Base-by-base conservation (phyloP, 1,140 invertebrate species). In the Drosophila ohnishii region DNA sequence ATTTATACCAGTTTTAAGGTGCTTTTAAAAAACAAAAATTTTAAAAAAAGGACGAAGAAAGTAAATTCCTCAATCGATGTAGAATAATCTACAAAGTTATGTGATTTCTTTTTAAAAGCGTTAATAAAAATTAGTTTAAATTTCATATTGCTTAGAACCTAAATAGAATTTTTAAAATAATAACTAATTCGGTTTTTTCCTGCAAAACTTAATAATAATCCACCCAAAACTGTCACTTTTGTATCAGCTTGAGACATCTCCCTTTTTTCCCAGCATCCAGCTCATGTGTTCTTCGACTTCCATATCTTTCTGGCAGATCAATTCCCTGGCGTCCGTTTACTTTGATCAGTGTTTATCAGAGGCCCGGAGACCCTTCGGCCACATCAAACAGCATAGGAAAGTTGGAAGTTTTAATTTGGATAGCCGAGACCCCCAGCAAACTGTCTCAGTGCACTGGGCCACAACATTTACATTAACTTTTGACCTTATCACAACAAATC, bases 401-500 rank as follows among this genome's bases (percentile, higher is more conserved):
- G 59, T 87, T 69, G 62, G 34, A 72, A 86, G 45, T 86, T 86
- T 86, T 78, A 86, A 81, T 86, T 86, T 86, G 76, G 77, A 75
- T 75, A 65, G 47, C 47, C 60, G 57, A 75, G 71, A 50, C 48
- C 40, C 60, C 48, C 55, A 56, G 69, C 55, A 81, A 81, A 66
- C 78, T 82, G 82, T 86, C 70, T 86, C 82, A 60, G 57, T 78
- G 65, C 64, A 45, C 72, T 58, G 57, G 77, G 78, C 82, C 82
- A 87, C 78, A 86, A 86, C 83, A 86, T 87, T 86, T 86, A 87
- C 79, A 87, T 86, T 87, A 87, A 86, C 82, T 87, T 86, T 72
- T 79, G 83, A 86, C 78, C 82, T 82, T 87, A 87, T 86, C 82
- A 79, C 78, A 86, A 86, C 79, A 86, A 73, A 87, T 78, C 78